These are phyloP conservation scores for Crambe crambe DNA, from an alignment of 37 sponge, comb jelly and placozoan species.

Conservation along the genomic window DNA sequence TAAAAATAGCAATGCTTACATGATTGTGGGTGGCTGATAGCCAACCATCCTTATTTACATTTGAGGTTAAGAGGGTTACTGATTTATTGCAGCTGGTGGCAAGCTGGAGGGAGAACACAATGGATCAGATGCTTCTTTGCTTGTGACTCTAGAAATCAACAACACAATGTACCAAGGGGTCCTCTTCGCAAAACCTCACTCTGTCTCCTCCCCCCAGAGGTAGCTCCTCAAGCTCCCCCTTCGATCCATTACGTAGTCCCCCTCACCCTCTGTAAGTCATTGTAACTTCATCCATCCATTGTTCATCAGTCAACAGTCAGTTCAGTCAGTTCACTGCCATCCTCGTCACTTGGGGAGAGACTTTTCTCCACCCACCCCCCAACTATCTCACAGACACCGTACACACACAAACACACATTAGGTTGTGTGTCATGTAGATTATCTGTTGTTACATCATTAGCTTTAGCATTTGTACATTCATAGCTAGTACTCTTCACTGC, in stretches of 20 bases:
- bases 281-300: not conserved
- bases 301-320: not conserved
- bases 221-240: slow-evolving; percentile 3
- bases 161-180: slow-evolving; percentile 63
- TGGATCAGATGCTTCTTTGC: slow-evolving; percentile 39
- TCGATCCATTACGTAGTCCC: slow-evolving; percentile 7
- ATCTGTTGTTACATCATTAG: too few species aligned
- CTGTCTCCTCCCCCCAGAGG: not conserved
- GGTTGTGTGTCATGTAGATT: too few species aligned
- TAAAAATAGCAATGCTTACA: too few species aligned
- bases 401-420: too few species aligned
- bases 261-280: not conserved
- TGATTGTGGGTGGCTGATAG: not conserved
- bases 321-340: not conserved
- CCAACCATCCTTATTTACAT: too few species aligned
- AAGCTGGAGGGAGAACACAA: slow-evolving; percentile 8
- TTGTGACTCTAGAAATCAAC: slow-evolving; percentile 65
- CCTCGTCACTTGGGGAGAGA: too few species aligned
- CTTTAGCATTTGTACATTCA: too few species aligned
- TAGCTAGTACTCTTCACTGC: too few species aligned
- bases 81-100: slow-evolving; percentile 2
- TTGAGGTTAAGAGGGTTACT: too few species aligned
- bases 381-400: too few species aligned
- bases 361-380: too few species aligned
- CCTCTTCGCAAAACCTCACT: slow-evolving; percentile 62